phyloP scores from a whole-genome alignment of 2,113 vertebrate species.

The Numida meleagris region DNA sequence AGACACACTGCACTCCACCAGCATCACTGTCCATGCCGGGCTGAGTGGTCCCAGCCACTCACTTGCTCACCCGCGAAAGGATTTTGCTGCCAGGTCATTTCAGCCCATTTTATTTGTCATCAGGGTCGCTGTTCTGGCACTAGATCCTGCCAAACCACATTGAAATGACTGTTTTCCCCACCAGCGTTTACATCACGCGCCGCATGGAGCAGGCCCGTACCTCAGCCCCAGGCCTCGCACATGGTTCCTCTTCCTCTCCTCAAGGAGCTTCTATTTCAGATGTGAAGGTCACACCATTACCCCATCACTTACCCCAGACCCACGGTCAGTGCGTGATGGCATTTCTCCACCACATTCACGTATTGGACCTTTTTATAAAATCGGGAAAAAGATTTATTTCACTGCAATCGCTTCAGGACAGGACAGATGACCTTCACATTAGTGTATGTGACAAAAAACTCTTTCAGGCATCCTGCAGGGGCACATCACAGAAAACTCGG shows the following conservation, averaged over 20 bases:
- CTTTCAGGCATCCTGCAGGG: not conserved
- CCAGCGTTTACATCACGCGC: fast-evolving
- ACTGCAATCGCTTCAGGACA: not conserved
- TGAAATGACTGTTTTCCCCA: not conserved
- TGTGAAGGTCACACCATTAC: not conserved
- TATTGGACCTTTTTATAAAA: not conserved
- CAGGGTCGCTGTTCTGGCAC: not conserved
- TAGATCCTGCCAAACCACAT: not conserved
- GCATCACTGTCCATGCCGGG: not conserved
- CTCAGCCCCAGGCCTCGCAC: not conserved
- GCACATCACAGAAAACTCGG: not conserved
- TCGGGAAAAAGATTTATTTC: not conserved
- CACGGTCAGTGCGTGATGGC: not conserved
- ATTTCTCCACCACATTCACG: not conserved
- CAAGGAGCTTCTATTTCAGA: not conserved
- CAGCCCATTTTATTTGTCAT: not conserved
- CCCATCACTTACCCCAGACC: not conserved
- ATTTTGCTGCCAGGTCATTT: not conserved
- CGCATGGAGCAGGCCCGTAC: not conserved
- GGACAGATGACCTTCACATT: constrained; percentile 2
- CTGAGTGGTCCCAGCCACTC: not conserved
- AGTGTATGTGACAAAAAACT: not conserved
- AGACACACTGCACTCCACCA: not conserved
- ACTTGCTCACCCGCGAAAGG: not conserved
- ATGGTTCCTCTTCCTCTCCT: not conserved